phyloP scores from a whole-genome alignment of 2,888 invertebrate species.

The Hypena proboscidalis region DNA sequence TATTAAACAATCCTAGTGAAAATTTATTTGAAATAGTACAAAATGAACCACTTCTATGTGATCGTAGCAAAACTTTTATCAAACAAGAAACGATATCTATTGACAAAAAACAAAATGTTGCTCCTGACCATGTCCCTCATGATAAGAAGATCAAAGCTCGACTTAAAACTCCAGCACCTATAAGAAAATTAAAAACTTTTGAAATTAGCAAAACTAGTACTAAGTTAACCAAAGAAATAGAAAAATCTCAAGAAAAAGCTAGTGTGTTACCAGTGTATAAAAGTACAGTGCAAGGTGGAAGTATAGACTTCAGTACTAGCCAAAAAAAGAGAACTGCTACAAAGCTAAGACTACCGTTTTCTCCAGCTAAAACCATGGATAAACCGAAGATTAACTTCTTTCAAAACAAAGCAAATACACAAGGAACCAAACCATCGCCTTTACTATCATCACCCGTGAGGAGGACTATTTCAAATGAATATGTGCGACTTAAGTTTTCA shows the following conservation, averaged over 20 bases:
- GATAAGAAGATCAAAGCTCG: slow-evolving; percentile 68
- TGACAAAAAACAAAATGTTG: slow-evolving; percentile 52
- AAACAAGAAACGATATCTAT: slow-evolving; percentile 53
- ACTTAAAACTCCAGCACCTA: slow-evolving; percentile 66
- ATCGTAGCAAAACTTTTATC: slow-evolving; percentile 73
- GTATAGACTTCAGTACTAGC: slow-evolving; percentile 57
- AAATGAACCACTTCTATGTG: slow-evolving; percentile 58
- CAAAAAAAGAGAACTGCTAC: slow-evolving; percentile 68
- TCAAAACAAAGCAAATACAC: slow-evolving; percentile 63
- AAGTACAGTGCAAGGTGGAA: slow-evolving; percentile 61
- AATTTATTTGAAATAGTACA: slow-evolving; percentile 51
- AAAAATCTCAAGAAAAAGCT: slow-evolving; percentile 59
- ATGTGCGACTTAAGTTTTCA: slow-evolving; percentile 75
- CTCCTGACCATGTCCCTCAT: slow-evolving; percentile 45
- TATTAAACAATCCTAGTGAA: slow-evolving; percentile 63
- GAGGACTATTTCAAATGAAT: slow-evolving; percentile 82
- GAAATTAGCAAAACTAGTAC: slow-evolving; percentile 61
- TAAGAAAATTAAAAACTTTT: slow-evolving; percentile 68
- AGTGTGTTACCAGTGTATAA: slow-evolving; percentile 75
- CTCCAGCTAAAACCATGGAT: slow-evolving; percentile 74
- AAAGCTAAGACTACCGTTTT: slow-evolving; percentile 76
- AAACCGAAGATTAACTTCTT: slow-evolving; percentile 78
- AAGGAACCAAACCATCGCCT: slow-evolving; percentile 66
- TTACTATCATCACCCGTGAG: slow-evolving; percentile 72
- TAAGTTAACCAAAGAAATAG: slow-evolving; percentile 54